Percentiles rank a stretch among this genome's conserved stretches.
Evolutionary conservation across 2,113 vertebrate species (phyloP).

Genomic region (Calidris pygmaea): DNA sequence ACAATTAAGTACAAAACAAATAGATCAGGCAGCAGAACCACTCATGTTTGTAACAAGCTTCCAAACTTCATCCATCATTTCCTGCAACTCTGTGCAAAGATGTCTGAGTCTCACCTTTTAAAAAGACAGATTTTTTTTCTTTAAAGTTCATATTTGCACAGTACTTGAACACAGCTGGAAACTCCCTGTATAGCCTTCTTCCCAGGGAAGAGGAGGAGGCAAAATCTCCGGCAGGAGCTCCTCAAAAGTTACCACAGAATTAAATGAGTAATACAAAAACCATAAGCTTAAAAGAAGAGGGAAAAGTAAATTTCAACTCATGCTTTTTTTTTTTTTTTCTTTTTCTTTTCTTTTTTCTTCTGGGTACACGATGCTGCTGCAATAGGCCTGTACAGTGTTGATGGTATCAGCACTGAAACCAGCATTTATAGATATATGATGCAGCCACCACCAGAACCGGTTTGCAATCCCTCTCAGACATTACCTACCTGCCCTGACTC

Average conservation of each 20-base stretch:
- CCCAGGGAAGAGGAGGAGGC: background rate
- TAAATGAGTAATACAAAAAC: background rate
- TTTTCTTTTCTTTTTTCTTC: background rate
- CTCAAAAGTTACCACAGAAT: background rate
- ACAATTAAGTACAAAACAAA: conserved; percentile 32
- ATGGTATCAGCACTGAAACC: background rate
- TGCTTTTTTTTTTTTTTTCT: too few species aligned
- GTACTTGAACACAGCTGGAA: background rate
- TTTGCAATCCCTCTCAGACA: background rate
- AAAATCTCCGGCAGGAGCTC: background rate
- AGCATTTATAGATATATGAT: background rate
- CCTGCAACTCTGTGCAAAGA: background rate
- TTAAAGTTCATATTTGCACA: background rate
- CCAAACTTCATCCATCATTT: conserved; percentile 6
- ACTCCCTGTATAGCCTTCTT: background rate
- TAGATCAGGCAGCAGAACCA: background rate
- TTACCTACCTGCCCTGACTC: background rate
- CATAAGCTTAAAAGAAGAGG: background rate
- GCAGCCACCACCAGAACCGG: background rate
- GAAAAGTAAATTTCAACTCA: background rate
- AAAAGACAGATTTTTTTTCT: background rate
- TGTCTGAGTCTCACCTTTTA: background rate
- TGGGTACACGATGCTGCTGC: background rate
- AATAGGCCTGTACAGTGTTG: background rate
- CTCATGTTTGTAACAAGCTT: background rate